Conservation (phyloP, 2,797 vertebrate genomes). For the Ceyx erithaca region DNA sequence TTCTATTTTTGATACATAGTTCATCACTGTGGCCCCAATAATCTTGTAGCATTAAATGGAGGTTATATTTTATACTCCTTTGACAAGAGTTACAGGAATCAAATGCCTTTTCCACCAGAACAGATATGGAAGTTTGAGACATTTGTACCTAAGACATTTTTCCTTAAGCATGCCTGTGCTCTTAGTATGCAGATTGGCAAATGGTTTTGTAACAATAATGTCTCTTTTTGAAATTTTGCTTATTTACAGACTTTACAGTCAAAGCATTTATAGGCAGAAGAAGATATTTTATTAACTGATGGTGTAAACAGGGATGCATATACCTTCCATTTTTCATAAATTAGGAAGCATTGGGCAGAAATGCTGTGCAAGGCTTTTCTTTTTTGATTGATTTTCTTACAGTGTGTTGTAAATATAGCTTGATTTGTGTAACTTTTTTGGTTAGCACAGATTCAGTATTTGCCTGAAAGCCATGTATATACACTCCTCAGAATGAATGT, state of each 20-base stretch:
- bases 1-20: background rate
- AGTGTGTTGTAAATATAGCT: conserved; percentile 15
- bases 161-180: background rate
- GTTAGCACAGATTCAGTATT: conserved; percentile 38
- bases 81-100: background rate
- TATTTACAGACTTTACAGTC: background rate
- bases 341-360: background rate
- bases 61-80: background rate
- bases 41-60: background rate
- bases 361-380: background rate
- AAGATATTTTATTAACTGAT: background rate
- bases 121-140: background rate
- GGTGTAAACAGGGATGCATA: background rate
- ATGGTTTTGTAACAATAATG: background rate
- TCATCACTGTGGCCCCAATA: background rate
- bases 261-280: background rate
- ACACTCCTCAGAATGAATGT: conserved; percentile 32
- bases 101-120: background rate
- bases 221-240: background rate
- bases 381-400: background rate
- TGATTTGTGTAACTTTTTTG: conserved; percentile 40
- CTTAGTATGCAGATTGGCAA: background rate
- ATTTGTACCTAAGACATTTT: background rate
- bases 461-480: conserved; percentile 41
- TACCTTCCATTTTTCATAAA: background rate